phyloP scores from a whole-genome alignment of 2,888 invertebrate genomes.

The Macaria liturata region DNA sequence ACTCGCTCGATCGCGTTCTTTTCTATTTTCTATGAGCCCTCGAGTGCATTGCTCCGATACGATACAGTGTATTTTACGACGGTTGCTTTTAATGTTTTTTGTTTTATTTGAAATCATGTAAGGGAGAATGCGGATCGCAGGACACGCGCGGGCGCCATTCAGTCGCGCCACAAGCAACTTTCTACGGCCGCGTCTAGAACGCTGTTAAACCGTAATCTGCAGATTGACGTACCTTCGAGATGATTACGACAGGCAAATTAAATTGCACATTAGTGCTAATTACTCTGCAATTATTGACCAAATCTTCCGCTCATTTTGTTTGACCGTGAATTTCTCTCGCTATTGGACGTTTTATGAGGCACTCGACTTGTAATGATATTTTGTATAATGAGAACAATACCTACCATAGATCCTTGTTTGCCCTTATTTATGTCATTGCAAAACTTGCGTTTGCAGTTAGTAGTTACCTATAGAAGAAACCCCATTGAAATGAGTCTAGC shows the following conservation, averaged over 20 bases:
- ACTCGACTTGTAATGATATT: conserved; percentile 9
- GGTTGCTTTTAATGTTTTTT: conserved; percentile 62
- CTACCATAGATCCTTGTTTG: no score
- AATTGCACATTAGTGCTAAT: conserved; percentile 68
- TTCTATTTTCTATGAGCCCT: conserved; percentile 59
- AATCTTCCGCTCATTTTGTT: conserved; percentile 42
- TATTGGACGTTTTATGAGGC: conserved; percentile 18
- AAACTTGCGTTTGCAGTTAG: no score
- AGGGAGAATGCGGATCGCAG: conserved; percentile 80
- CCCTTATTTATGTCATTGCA: no score
- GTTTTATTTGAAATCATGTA: conserved; percentile 68
- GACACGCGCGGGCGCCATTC: conserved; percentile 76
- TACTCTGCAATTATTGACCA: conserved; percentile 52
- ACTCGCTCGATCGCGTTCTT: conserved; percentile 31
- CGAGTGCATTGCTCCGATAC: conserved; percentile 55
- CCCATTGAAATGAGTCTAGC: no score
- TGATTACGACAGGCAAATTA: conserved; percentile 77
- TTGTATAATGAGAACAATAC: no score
- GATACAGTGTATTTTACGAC: conserved; percentile 69
- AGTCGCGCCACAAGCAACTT: conserved; percentile 82
- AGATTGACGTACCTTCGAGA: conserved; percentile 77
- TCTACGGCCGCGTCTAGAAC: conserved; percentile 80
- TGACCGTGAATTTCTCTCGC: conserved; percentile 39
- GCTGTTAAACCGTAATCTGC: conserved; percentile 80
- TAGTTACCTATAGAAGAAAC: no score